Evolutionary conservation across 2,888 invertebrate genomes (phyloP).

Genomic region (Halocaridina rubra): DNA sequence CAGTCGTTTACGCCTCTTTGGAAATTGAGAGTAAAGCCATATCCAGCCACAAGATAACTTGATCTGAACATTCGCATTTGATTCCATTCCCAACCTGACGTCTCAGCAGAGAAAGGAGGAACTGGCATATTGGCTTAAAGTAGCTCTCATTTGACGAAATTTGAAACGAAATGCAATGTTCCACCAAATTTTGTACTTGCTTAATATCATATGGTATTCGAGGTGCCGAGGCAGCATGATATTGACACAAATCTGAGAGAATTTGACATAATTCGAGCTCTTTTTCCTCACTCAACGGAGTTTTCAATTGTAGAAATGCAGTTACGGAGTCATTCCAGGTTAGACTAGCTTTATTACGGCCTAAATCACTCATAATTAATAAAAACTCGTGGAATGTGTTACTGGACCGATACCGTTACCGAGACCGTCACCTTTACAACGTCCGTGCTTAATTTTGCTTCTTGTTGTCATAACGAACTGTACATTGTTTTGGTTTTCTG

Average conservation of each 20-base stretch:
- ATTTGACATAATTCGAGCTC: background rate
- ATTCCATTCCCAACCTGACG: background rate
- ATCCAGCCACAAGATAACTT: constrained; percentile 24
- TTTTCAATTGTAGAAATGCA: background rate
- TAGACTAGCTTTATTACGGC: background rate
- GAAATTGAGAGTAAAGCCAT: background rate
- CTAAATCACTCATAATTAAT: background rate
- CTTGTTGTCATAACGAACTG: no score
- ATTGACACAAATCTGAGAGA: background rate
- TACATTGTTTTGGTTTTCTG: no score
- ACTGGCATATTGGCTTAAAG: background rate
- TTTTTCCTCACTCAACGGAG: background rate
- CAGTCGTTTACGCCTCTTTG: background rate
- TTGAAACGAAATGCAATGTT: constrained; percentile 13
- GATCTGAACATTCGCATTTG: background rate
- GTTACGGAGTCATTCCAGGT: background rate
- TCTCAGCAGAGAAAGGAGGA: constrained; percentile 14
- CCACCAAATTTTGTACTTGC: constrained; percentile 27
- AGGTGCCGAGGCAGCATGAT: background rate
- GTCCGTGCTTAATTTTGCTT: no score
- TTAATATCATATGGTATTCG: background rate
- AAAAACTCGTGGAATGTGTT: no score
- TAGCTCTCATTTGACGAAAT: background rate
- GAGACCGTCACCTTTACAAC: no score
- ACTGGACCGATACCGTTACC: no score